phyloP scores from a whole-genome alignment of 1,140 invertebrate genomes.

The Zelostemma sp. region DNA sequence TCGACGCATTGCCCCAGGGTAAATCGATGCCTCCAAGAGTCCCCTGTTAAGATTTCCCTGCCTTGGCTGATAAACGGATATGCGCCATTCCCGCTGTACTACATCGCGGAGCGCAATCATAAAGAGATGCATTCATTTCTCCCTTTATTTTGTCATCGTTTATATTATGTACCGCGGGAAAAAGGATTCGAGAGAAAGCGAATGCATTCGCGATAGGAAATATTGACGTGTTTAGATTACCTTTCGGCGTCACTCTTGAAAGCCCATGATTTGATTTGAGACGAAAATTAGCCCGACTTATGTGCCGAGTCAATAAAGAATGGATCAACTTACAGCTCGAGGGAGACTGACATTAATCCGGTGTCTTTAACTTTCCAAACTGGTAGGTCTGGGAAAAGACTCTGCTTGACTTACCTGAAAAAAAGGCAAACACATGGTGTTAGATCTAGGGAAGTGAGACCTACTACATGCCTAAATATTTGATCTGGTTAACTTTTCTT shows the following conservation, averaged over 20 bases:
- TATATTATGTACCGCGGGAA: too few species aligned
- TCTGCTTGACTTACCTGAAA: slow-evolving; percentile 54
- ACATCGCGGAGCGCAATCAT: background rate
- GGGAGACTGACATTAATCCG: slow-evolving; percentile 29
- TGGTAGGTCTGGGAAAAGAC: slow-evolving; percentile 32
- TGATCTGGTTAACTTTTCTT: slow-evolving; percentile 46
- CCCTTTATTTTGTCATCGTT: too few species aligned
- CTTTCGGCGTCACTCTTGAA: too few species aligned
- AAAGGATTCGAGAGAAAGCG: too few species aligned
- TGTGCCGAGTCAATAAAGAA: too few species aligned
- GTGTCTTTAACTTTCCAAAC: slow-evolving; percentile 25
- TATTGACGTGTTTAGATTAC: too few species aligned
- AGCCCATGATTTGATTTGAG: too few species aligned
- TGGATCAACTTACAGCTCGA: slow-evolving; percentile 42
- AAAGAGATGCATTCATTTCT: too few species aligned
- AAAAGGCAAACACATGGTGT: slow-evolving; percentile 44
- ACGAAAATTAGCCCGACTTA: too few species aligned
- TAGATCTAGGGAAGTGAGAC: slow-evolving; percentile 38
- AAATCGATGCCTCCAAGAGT: slow-evolving; percentile 13
- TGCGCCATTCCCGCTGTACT: background rate
- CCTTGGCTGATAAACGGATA: background rate
- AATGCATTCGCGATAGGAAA: too few species aligned
- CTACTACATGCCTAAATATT: slow-evolving; percentile 57
- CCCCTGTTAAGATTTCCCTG: background rate
- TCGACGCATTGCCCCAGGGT: slow-evolving; percentile 19